Percentiles rank a stretch among this genome's conserved stretches.
Conservation (phyloP, 2,888 invertebrate species). For the Notodonta ziczac region DNA sequence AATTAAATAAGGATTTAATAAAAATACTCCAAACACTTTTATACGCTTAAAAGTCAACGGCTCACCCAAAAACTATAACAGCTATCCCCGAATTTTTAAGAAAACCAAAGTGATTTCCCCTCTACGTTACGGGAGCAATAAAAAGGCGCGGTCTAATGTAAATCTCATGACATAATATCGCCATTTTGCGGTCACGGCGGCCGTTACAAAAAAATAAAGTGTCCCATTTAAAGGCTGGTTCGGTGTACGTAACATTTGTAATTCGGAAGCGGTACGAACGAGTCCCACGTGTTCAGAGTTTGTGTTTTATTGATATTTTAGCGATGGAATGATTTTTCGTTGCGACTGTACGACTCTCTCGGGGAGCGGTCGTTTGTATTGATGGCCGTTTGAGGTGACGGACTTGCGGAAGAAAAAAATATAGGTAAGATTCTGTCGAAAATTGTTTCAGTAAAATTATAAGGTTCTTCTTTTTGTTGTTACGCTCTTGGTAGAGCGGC, state of each 20-base stretch:
- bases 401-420: slow-evolving; percentile 39
- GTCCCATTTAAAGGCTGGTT: slow-evolving; percentile 78
- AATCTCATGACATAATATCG: slow-evolving; percentile 51
- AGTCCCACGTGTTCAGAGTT: slow-evolving; percentile 58
- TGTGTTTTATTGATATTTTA: slow-evolving; percentile 83
- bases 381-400: slow-evolving; percentile 61
- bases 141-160: slow-evolving; percentile 68
- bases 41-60: background rate
- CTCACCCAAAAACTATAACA: background rate
- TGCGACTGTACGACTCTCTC: slow-evolving; percentile 68
- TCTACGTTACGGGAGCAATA: slow-evolving; percentile 65
- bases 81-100: slow-evolving; percentile 55
- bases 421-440: background rate
- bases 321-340: slow-evolving; percentile 79
- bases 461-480: too few species aligned
- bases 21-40: too few species aligned
- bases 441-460: background rate
- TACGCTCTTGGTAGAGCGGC: too few species aligned
- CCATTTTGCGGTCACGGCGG: slow-evolving; percentile 44
- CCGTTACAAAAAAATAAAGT: slow-evolving; percentile 71
- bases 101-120: slow-evolving; percentile 49
- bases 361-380: slow-evolving; percentile 74
- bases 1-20: too few species aligned
- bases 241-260: slow-evolving; percentile 62
- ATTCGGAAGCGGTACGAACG: slow-evolving; percentile 64